Evolutionary conservation across 2,888 invertebrate species (phyloP), one percentile per base, ranked within the genome.

Genomic region (Syritta pipiens): DNA sequence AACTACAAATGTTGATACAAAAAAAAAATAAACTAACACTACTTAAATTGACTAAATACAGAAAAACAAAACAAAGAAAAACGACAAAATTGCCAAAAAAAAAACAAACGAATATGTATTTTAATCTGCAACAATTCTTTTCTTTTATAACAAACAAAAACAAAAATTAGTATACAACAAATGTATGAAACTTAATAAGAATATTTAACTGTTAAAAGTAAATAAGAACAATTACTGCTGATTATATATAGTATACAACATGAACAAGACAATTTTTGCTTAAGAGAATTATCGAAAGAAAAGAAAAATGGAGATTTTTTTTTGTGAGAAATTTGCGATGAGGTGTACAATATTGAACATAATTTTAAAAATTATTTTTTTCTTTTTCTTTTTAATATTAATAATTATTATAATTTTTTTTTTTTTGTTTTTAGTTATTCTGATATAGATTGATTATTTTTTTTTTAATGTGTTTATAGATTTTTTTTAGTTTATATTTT

Each of bases 61-160:
- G n/a, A n/a, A n/a, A n/a, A n/a, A n/a, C n/a, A n/a, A 57, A 60
- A 20, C n/a, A 37, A 69, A 40, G 3, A 59, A 44, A 68, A 60
- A 48, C 51, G 69, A 76, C 12, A 59, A 42, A 60, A 53, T 77
- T 77, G 77, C 77, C 72, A 77, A 77, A 72, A 68, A 68, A 24
- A 55, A 51, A 46, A 62, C 19, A 67, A 51, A 65, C 63, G 63
- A 71, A 76, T 44, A 63, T 63, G 57, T 60, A 65, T 67, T 65
- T 65, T 53, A 57, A 30, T 51, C 24, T 51, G 71, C 63, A 49
- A 71, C 37, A 51, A 48, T 63, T 62, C 17, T 67, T 72, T 42
- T 71, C 44, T 53, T 71, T 71, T 77, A 30, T 76, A 71, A 71
- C 55, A 30, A 42, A 48, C 19, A 7, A 59, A 42, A 46, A 26